Conservation (phyloP, 2,888 invertebrate species). For the Bimastos eiseni region DNA sequence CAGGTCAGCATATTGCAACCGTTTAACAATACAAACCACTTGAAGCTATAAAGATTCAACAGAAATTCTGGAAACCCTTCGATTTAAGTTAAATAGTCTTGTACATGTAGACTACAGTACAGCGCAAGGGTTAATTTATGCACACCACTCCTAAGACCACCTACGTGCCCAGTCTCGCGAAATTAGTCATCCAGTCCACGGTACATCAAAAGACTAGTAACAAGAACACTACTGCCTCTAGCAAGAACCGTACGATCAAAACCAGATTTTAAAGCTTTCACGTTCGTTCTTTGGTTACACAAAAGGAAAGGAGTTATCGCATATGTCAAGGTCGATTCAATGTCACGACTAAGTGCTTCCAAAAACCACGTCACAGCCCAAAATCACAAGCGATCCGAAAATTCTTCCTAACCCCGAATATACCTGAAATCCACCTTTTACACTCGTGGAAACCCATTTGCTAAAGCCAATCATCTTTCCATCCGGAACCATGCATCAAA, state of each 20-base stretch:
- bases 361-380: background rate
- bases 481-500: background rate
- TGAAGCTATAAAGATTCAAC: too few species aligned
- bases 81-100: background rate
- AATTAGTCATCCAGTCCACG: background rate
- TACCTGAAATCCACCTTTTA: background rate
- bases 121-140: background rate
- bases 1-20: too few species aligned
- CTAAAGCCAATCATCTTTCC: background rate
- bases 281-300: background rate
- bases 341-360: background rate
- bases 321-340: conserved; percentile 22
- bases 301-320: background rate
- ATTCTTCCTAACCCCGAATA: background rate
- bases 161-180: background rate
- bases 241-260: background rate
- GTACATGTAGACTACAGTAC: background rate
- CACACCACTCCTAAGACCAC: background rate
- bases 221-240: background rate
- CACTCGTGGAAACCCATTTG: background rate
- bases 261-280: background rate
- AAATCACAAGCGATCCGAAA: background rate
- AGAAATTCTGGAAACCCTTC: background rate
- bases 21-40: too few species aligned
- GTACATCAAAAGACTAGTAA: background rate